Evolutionary conservation across 2,797 vertebrate genomes (phyloP).

Genomic region (Periophthalmus magnuspinnatus): DNA sequence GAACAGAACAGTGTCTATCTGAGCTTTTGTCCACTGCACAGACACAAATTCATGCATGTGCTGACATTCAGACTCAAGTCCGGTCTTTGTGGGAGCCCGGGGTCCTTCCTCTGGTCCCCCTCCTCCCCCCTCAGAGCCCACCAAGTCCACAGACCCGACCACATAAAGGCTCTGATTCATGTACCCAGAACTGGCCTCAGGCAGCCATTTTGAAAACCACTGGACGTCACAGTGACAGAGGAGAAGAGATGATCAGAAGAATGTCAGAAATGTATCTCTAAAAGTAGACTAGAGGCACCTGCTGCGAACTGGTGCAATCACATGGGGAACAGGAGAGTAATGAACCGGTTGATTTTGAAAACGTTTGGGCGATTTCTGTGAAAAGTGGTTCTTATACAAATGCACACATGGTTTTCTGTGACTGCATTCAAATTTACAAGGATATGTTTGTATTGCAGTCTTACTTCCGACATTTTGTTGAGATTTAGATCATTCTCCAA

Average conservation of each 20-base stretch:
- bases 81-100: conserved; percentile 55
- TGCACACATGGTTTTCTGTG: no score
- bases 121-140: background rate
- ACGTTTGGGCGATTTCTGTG: background rate
- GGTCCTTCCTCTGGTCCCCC: conserved; percentile 17
- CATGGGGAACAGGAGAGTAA: background rate
- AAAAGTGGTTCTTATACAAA: no score
- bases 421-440: no score
- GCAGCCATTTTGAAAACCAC: conserved; percentile 30
- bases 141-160: conserved; percentile 18
- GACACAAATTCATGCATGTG: conserved; percentile 56
- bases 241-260: background rate
- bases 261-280: background rate
- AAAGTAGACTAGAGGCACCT: background rate
- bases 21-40: background rate
- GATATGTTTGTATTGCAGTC: no score
- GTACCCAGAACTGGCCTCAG: background rate
- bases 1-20: conserved; percentile 19
- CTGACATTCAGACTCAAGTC: conserved; percentile 64
- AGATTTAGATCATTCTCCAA: no score
- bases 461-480: no score
- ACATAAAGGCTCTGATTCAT: conserved; percentile 56
- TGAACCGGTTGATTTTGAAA: background rate
- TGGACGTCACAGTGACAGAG: background rate
- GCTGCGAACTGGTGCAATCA: background rate